Conservation (phyloP, 1,140 invertebrate genomes). For the Meloidogyne chitwoodi region DNA sequence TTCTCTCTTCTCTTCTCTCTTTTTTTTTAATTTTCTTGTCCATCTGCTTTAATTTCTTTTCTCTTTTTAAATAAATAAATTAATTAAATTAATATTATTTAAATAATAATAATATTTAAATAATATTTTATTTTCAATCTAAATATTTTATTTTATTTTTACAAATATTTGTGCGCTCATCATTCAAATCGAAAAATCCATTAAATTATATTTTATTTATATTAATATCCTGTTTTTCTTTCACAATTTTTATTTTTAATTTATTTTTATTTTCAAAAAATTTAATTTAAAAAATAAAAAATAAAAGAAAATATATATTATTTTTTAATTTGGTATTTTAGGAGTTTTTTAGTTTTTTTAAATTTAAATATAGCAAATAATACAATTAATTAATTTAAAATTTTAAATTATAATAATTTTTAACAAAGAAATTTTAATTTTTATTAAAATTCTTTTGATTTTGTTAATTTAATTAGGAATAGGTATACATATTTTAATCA, state of each 20-base stretch:
- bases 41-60: background rate
- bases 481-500: too few species aligned
- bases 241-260: background rate
- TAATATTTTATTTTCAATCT: background rate
- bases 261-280: background rate
- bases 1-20: background rate
- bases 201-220: background rate
- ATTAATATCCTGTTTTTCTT: background rate
- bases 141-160: background rate
- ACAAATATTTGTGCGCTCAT: background rate
- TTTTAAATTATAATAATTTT: too few species aligned
- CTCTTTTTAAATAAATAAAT: background rate
- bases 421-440: too few species aligned
- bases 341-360: too few species aligned
- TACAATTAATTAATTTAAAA: too few species aligned
- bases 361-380: too few species aligned
- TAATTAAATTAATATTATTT: background rate
- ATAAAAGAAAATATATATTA: background rate
- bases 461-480: too few species aligned
- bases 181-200: background rate
- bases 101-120: background rate
- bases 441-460: too few species aligned
- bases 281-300: too few species aligned
- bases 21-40: background rate
- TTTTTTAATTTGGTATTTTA: too few species aligned